phyloP scores from a whole-genome alignment of 2,888 invertebrate species.

The Clivina fossor region DNA sequence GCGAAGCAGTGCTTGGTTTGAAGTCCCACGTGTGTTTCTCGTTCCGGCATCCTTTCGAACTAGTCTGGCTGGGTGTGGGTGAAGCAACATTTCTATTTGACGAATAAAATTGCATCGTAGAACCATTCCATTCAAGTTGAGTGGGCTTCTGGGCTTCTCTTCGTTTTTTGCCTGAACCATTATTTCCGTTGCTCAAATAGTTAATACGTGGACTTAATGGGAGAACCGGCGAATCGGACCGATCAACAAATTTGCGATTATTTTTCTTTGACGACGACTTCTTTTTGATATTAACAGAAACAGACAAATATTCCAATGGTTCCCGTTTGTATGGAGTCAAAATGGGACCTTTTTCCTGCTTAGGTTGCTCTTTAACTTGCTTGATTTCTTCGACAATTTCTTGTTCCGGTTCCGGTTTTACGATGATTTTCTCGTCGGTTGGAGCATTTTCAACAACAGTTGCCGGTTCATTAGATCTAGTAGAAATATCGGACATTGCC shows the following conservation, averaged over 20 bases:
- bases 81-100: slow-evolving; percentile 59
- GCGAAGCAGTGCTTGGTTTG: slow-evolving; percentile 73
- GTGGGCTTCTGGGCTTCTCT: slow-evolving; percentile 59
- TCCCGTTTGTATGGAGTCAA: slow-evolving; percentile 70
- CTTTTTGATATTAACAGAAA: slow-evolving; percentile 67
- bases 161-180: slow-evolving; percentile 49
- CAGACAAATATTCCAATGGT: slow-evolving; percentile 73
- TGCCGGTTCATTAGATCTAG: slow-evolving; percentile 68
- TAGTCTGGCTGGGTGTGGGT: slow-evolving; percentile 61
- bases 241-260: slow-evolving; percentile 63
- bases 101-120: slow-evolving; percentile 67
- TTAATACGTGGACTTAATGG: slow-evolving; percentile 68
- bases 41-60: slow-evolving; percentile 46
- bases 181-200: slow-evolving; percentile 59
- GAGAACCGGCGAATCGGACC: slow-evolving; percentile 70
- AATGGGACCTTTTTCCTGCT: slow-evolving; percentile 47
- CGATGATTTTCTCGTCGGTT: slow-evolving; percentile 48
- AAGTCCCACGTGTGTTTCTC: slow-evolving; percentile 53
- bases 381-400: slow-evolving; percentile 28
- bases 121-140: slow-evolving; percentile 65
- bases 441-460: slow-evolving; percentile 58
- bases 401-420: slow-evolving; percentile 42
- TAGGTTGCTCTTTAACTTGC: slow-evolving; percentile 17
- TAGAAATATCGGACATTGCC: slow-evolving; percentile 71
- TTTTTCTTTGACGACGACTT: slow-evolving; percentile 67